A percentile compares a stretch with the other conserved stretches of the same genome.
Evolutionary conservation across 2,888 invertebrate species (phyloP).

Genomic region (Coremacera marginata): DNA sequence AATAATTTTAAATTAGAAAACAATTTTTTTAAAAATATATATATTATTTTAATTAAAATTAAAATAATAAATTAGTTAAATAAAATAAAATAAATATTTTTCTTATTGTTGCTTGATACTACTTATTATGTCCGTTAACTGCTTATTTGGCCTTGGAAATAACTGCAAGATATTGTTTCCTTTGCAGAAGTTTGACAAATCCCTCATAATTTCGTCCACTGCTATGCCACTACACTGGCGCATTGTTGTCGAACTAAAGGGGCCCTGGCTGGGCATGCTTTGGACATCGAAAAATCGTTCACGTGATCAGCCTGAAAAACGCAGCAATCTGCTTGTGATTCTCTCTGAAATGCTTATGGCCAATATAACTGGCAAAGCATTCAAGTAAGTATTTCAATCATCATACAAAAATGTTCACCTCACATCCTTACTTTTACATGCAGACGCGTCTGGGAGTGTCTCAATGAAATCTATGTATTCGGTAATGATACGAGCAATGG

Average conservation of each 20-base stretch:
- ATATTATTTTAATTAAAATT: too few relatives aligned
- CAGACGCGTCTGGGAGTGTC: constrained; percentile 55
- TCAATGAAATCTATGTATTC: constrained; percentile 55
- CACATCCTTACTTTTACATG: neutral
- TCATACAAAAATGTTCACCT: neutral
- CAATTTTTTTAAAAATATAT: too few relatives aligned
- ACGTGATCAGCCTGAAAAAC: constrained; percentile 45
- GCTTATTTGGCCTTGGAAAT: neutral
- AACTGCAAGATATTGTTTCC: neutral
- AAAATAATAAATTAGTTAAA: too few relatives aligned
- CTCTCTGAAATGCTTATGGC: constrained; percentile 55
- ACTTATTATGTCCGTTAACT: neutral
- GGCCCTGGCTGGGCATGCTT: constrained; percentile 54
- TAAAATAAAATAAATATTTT: too few relatives aligned
- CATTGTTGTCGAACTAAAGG: constrained; percentile 54
- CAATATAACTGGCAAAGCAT: constrained; percentile 49
- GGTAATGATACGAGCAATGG: constrained; percentile 53
- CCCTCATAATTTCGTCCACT: constrained; percentile 44
- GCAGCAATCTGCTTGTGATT: constrained; percentile 55
- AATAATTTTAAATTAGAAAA: too few relatives aligned
- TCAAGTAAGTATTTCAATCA: constrained; percentile 51
- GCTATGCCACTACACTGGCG: constrained; percentile 51
- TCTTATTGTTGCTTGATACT: too few relatives aligned
- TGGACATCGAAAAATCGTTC: constrained; percentile 49
- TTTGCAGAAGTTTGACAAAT: constrained; percentile 56